Base-by-base conservation (phyloP, 2,888 invertebrate species). In the Xylocampa areola region DNA sequence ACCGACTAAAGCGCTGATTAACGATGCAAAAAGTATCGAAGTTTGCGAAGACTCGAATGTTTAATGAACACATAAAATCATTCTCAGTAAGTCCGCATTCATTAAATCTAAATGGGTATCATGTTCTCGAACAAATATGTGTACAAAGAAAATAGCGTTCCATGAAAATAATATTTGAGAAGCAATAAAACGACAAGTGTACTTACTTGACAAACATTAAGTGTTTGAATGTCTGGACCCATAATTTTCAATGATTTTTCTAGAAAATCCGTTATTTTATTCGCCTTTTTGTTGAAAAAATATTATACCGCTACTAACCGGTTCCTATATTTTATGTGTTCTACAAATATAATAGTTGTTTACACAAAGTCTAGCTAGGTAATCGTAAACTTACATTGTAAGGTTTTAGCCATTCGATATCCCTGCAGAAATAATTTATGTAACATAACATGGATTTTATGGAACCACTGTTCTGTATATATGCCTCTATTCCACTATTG, bases 161-260 rank as follows among this genome's bases (percentile, higher is more conserved):
- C 25, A 37, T 45, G n/a, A 52, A 52, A 49, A 57, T 27, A 58
- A 52, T 74, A 53, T 72, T 74, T 70, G 41, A 47, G 6, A 8
- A 60, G 49, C 17, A 36, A 54, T 55, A 53, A 59, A 53, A 36
- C 25, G 21, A 35, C 23, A 35, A 35, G 29, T 14, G 36, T n/a
- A n/a, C n/a, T n/a, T n/a, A n/a, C 35, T 48, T n/a, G 13, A 41
- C 40, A 30, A 16, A 43, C 16, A 13, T 14, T 7, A 27, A 41
- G 40, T 66, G 35, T 67, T 53, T 67, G 41, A 35, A 10, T 29
- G 23, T 33, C 7, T 52, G 33, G n/a, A n/a, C 17, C 41, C 49
- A 52, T 41, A 23, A 29, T 39, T 37, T 47, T 8, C 23, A 23
- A 23, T 1, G 37, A 50, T 21, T 33, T 33, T 52, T 62, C 40